Evolutionary conservation across 2,888 invertebrate species (phyloP).

Genomic region (Agrochola macilenta): DNA sequence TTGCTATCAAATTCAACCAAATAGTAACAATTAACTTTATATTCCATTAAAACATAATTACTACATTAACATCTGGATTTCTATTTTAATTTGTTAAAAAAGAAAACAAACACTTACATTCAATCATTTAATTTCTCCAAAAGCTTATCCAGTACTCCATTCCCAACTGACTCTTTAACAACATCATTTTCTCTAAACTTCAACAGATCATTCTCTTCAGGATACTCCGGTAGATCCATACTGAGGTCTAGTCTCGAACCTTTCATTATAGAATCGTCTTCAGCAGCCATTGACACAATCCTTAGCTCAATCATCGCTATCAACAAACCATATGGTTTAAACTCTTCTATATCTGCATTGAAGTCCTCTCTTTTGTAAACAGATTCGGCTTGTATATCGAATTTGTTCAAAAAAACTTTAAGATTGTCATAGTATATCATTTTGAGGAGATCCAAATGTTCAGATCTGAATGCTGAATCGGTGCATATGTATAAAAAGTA

Average conservation of each 20-base stretch:
- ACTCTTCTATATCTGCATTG: conserved; percentile 75
- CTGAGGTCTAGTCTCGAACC: conserved; percentile 66
- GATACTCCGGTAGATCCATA: conserved; percentile 56
- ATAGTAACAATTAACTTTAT: not conserved
- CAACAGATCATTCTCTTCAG: conserved; percentile 70
- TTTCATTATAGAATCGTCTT: conserved; percentile 71
- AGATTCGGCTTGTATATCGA: conserved; percentile 73
- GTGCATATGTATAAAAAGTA: conserved; percentile 83
- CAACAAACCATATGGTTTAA: conserved; percentile 79
- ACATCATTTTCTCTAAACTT: conserved; percentile 80
- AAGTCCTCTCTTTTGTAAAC: conserved; percentile 78
- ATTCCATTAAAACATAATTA: not conserved
- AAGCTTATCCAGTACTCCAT: conserved; percentile 78
- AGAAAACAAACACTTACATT: not conserved
- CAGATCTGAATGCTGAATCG: conserved; percentile 79
- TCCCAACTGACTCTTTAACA: conserved; percentile 76
- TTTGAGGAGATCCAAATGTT: conserved; percentile 75
- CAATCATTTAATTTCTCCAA: conserved; percentile 63
- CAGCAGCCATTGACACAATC: conserved; percentile 73
- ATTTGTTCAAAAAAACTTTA: conserved; percentile 73
- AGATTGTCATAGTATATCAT: conserved; percentile 78
- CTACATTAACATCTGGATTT: not conserved
- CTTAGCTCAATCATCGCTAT: conserved; percentile 81
- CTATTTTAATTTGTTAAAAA: not conserved
- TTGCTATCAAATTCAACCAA: not conserved